Conservation (phyloP, 2,888 invertebrate species). For the Tipula unca region DNA sequence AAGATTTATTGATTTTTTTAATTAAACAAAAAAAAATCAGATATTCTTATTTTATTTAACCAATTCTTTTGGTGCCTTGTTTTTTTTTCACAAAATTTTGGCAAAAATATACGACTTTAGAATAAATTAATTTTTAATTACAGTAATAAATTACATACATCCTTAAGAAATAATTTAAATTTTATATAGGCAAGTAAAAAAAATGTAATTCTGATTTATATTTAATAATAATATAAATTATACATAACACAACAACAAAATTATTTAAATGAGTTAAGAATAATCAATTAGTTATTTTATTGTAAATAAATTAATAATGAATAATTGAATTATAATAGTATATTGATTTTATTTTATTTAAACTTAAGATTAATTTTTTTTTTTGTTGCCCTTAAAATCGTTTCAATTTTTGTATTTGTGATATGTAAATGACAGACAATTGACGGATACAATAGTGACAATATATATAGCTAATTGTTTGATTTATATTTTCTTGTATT, state of each 20-base stretch:
- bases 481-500: neutral
- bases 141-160: neutral
- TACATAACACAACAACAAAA: neutral
- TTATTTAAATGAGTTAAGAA: neutral
- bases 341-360: neutral
- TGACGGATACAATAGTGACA: neutral
- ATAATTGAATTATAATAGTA: neutral
- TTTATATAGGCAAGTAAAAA: neutral
- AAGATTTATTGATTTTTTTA: neutral
- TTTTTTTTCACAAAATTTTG: neutral
- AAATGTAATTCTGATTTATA: neutral
- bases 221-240: neutral
- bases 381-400: neutral
- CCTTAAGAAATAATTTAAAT: neutral
- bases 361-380: neutral
- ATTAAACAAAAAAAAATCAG: neutral
- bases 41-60: neutral
- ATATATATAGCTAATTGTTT: neutral
- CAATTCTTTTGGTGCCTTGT: neutral
- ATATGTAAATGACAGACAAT: neutral
- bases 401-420: neutral
- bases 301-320: neutral
- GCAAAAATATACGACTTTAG: neutral
- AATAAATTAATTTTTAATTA: neutral
- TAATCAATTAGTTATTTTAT: neutral